These are phyloP conservation scores for Phymanthus crucifer DNA, from an alignment of 92 coral and sea anemone genomes.

Conservation along the genomic window DNA sequence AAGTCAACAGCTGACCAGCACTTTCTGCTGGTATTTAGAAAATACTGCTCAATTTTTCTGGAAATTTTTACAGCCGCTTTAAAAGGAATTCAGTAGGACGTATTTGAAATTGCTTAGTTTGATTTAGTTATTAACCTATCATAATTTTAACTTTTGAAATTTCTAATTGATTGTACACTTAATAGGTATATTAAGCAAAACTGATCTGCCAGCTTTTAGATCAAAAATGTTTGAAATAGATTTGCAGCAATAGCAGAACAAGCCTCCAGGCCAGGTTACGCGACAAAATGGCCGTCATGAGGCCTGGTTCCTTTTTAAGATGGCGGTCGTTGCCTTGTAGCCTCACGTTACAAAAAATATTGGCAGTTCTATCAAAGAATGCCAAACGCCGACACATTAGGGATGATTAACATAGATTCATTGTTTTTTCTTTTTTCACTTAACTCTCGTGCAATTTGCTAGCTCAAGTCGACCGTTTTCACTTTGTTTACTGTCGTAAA, in stretches of 20 bases:
- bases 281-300: too few relatives aligned
- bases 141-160: neutral
- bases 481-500: too few relatives aligned
- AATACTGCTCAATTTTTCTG: neutral
- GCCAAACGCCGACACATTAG: neutral
- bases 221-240: too few relatives aligned
- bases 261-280: neutral
- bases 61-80: neutral
- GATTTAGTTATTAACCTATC: neutral
- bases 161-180: neutral
- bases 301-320: neutral
- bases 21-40: too few relatives aligned
- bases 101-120: neutral
- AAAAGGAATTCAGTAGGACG: neutral
- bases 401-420: neutral
- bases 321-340: neutral
- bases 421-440: too few relatives aligned
- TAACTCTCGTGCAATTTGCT: too few relatives aligned
- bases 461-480: too few relatives aligned
- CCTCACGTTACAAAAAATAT: neutral
- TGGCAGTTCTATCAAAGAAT: neutral
- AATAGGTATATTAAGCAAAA: neutral
- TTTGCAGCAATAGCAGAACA: too few relatives aligned
- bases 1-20: slow-evolving; percentile 5
- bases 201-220: neutral